A percentile compares a stretch with the other conserved stretches of the same genome.
Evolutionary conservation across 2,797 vertebrate genomes (phyloP).

Genomic region (Danionella dracula): DNA sequence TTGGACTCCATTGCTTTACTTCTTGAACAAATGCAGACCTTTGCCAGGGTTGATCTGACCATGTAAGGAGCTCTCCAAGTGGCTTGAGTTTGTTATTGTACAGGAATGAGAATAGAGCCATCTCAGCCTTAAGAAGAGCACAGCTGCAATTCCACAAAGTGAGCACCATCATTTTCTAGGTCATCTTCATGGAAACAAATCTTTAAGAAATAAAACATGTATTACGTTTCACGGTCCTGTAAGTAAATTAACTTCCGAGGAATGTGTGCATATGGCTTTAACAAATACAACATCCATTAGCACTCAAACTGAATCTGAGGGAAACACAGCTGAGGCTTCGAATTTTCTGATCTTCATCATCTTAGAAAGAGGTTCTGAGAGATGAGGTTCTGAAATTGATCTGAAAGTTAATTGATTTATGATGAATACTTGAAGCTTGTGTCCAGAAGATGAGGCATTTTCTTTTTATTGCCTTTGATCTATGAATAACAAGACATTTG

Average conservation of each 20-base stretch:
- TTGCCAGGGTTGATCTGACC: slow-evolving; percentile 37
- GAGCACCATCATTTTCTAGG: not conserved
- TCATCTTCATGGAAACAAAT: not conserved
- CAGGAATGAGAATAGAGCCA: slow-evolving; percentile 55
- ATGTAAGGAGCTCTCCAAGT: slow-evolving; percentile 55
- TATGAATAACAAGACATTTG: too few species aligned
- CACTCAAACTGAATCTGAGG: slow-evolving; percentile 13
- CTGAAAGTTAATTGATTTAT: slow-evolving; percentile 5
- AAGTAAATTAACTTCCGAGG: slow-evolving; percentile 24
- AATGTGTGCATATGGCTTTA: too few species aligned
- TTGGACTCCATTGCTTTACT: too few species aligned
- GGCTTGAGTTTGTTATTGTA: slow-evolving; percentile 40
- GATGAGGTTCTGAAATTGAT: too few species aligned
- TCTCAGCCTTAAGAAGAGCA: slow-evolving; percentile 30
- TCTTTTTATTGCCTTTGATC: not conserved
- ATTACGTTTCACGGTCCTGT: not conserved
- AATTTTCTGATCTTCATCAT: slow-evolving; percentile 37
- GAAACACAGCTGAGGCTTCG: slow-evolving; percentile 61
- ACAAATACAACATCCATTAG: slow-evolving; percentile 46
- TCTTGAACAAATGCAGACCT: not conserved
- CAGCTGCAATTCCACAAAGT: not conserved
- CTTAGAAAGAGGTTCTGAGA: too few species aligned
- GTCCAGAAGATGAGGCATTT: not conserved
- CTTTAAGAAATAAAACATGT: slow-evolving; percentile 1
- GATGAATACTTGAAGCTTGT: not conserved